Evolutionary conservation across 2,797 vertebrate genomes (phyloP).

Genomic region (Mastacembelus armatus): DNA sequence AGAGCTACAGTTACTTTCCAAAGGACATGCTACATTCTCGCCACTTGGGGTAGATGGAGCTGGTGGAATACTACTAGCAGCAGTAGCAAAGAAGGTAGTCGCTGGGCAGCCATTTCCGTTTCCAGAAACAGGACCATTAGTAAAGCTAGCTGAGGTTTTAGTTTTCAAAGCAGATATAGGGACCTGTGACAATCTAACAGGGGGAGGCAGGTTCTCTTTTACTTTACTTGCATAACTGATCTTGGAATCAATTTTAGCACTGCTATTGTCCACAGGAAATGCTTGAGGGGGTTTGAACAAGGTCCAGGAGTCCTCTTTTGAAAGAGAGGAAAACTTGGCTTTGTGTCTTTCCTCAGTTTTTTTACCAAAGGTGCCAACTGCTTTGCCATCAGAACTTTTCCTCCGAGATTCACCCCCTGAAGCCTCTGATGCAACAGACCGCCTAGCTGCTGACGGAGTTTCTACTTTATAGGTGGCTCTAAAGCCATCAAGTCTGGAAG

Average conservation of each 20-base stretch:
- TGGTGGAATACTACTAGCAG: slow-evolving; percentile 89
- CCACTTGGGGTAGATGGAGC: slow-evolving; percentile 82
- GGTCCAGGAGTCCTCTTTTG: slow-evolving; percentile 99
- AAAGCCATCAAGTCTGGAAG: slow-evolving; percentile 84
- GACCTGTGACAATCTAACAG: slow-evolving; percentile 91
- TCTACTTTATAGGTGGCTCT: slow-evolving; percentile 81
- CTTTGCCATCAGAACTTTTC: slow-evolving; percentile 93
- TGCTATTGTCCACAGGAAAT: slow-evolving; percentile 99
- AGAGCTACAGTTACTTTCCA: slow-evolving; percentile 81
- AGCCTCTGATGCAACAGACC: slow-evolving; percentile 68
- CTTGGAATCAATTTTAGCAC: slow-evolving; percentile 99
- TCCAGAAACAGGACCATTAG: slow-evolving; percentile 92
- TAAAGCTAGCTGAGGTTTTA: slow-evolving; percentile 96
- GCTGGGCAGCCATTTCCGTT: slow-evolving; percentile 88
- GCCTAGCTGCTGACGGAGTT: slow-evolving; percentile 56
- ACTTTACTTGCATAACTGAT: slow-evolving; percentile 99
- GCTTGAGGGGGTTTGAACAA: slow-evolving; percentile 98
- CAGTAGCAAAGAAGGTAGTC: slow-evolving; percentile 91
- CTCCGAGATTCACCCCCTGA: slow-evolving; percentile 85
- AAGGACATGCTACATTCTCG: slow-evolving; percentile 87
- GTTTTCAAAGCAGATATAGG: slow-evolving; percentile 99
- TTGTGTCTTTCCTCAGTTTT: slow-evolving; percentile 95
- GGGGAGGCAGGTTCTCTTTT: slow-evolving; percentile 94
- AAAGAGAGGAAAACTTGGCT: slow-evolving; percentile 88
- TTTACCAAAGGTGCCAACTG: slow-evolving; percentile 86